Evolutionary conservation across 2,888 invertebrate genomes (phyloP).

Genomic region (Palloptera scutellata): DNA sequence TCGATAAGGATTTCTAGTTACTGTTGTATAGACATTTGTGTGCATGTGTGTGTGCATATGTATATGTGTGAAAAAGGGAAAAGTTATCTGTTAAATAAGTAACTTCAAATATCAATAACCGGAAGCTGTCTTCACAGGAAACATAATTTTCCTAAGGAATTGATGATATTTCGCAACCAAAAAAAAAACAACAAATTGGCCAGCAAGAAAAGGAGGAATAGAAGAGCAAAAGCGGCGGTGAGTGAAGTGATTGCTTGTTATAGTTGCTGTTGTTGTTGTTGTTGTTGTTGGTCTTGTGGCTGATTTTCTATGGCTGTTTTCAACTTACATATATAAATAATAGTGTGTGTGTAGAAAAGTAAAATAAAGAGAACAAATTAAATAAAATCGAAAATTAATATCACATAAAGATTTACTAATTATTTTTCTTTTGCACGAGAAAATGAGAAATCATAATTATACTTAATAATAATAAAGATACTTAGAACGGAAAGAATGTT

Average conservation of each 20-base stretch:
- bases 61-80: constrained; percentile 7
- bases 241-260: too few species aligned
- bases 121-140: constrained; percentile 37
- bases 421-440: constrained; percentile 16
- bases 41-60: background rate
- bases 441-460: constrained; percentile 36
- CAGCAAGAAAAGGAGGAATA: background rate
- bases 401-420: too few species aligned
- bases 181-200: background rate
- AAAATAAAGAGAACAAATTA: too few species aligned
- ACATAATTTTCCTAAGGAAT: constrained; percentile 40
- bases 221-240: too few species aligned
- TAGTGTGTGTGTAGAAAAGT: too few species aligned
- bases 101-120: constrained; percentile 47
- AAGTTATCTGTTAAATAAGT: constrained; percentile 38
- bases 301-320: too few species aligned
- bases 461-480: constrained; percentile 31
- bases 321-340: too few species aligned
- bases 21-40: too few species aligned
- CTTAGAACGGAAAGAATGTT: constrained; percentile 6
- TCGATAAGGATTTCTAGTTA: too few species aligned
- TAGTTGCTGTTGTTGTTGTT: too few species aligned
- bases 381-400: too few species aligned
- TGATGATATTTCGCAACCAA: constrained; percentile 30
- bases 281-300: too few species aligned